A percentile compares a stretch with the other conserved stretches of the same genome.
Conservation (phyloP, 2,888 invertebrate species). For the Drosophila suboccidentalis region DNA sequence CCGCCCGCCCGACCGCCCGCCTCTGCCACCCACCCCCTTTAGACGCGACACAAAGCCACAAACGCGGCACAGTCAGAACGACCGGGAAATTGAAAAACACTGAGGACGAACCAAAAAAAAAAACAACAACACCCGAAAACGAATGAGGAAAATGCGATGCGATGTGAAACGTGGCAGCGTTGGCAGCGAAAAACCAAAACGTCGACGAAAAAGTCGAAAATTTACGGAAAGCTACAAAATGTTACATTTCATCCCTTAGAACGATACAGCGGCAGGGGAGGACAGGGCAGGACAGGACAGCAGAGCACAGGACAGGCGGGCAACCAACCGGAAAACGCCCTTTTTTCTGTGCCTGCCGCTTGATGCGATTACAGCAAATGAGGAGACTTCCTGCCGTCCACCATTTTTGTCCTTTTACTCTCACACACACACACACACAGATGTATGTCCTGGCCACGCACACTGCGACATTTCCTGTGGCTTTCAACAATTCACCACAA, state of each 20-base stretch:
- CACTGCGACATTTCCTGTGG: constrained; percentile 80
- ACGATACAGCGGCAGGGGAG: constrained; percentile 4
- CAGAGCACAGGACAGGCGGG: constrained; percentile 58
- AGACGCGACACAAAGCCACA: constrained; percentile 53
- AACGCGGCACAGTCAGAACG: constrained; percentile 40
- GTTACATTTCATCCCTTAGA: constrained; percentile 78
- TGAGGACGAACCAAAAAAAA: constrained; percentile 27
- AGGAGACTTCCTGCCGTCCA: constrained; percentile 81
- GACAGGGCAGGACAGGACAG: constrained; percentile 17
- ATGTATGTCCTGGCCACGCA: constrained; percentile 45
- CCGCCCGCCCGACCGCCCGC: constrained; percentile 18
- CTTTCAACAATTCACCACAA: constrained; percentile 86
- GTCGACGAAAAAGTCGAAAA: constrained; percentile 79
- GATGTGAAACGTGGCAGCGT: constrained; percentile 25
- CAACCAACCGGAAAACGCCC: constrained; percentile 84
- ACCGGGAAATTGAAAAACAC: constrained; percentile 44
- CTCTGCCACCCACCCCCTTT: constrained; percentile 34
- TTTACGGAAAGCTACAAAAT: constrained; percentile 83
- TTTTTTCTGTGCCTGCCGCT: constrained; percentile 74
- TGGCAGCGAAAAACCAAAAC: constrained; percentile 67
- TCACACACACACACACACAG: constrained; percentile 19
- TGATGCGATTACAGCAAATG: constrained; percentile 82
- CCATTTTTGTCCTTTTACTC: constrained; percentile 69
- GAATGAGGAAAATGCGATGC: constrained; percentile 51
- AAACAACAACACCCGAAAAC: constrained; percentile 33